Conservation (phyloP, 2,113 vertebrate species). For the Alectura lathami region DNA sequence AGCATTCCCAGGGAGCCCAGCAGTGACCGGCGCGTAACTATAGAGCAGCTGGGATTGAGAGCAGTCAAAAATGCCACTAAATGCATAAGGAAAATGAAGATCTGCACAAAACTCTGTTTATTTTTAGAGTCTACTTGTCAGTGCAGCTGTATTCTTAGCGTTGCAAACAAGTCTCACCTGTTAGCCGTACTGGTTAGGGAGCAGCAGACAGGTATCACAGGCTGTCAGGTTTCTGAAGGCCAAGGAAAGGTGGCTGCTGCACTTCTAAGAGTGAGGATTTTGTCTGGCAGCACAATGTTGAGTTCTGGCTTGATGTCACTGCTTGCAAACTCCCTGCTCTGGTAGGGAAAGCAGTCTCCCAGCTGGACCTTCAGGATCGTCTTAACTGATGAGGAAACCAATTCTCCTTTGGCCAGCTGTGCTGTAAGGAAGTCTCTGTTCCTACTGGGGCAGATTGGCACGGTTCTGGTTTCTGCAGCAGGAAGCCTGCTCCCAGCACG, state of each 20-base stretch:
- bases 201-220: neutral
- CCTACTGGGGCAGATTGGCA: neutral
- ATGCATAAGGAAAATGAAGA: neutral
- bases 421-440: neutral
- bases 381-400: neutral
- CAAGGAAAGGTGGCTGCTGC: neutral
- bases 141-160: neutral
- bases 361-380: neutral
- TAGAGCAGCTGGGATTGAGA: neutral
- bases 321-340: neutral
- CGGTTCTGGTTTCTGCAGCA: neutral
- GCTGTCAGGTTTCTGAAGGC: neutral
- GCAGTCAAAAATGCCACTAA: neutral
- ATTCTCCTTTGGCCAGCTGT: neutral
- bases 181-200: neutral
- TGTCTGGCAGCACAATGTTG: neutral
- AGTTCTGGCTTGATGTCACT: neutral
- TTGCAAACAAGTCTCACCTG: accelerated
- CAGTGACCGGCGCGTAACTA: neutral
- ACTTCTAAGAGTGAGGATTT: neutral
- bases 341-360: neutral
- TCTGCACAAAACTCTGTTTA: neutral
- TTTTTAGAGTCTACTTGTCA: neutral
- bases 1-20: neutral
- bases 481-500: neutral